Conservation (phyloP, 1,140 invertebrate genomes). For the Drosophila mauritiana region DNA sequence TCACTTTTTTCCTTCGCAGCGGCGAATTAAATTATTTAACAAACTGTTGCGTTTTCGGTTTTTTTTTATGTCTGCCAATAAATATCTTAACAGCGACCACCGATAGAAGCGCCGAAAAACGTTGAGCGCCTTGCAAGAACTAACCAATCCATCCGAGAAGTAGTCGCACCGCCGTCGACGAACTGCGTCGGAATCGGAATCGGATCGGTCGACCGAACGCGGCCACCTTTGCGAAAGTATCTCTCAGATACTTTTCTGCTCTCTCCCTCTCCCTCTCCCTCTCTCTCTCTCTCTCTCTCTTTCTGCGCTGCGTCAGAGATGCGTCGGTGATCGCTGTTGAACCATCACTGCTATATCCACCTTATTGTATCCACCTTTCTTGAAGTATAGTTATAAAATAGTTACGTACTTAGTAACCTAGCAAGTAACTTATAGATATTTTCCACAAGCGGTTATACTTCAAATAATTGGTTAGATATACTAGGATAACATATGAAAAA, state of each 20-base stretch:
- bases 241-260: conserved; percentile 28
- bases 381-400: too few relatives aligned
- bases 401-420: too few relatives aligned
- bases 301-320: conserved; percentile 12
- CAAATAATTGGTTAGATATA: too few relatives aligned
- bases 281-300: conserved; percentile 2
- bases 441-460: too few relatives aligned
- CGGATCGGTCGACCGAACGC: background rate
- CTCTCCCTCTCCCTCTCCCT: conserved; percentile 6
- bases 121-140: conserved; percentile 63
- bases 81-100: too few relatives aligned
- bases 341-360: conserved; percentile 4
- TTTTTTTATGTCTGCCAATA: background rate
- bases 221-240: conserved; percentile 32
- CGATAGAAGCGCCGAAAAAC: conserved; percentile 53
- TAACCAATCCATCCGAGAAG: conserved; percentile 27
- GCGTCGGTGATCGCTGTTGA: background rate
- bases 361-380: too few relatives aligned
- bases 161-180: background rate
- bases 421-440: too few relatives aligned
- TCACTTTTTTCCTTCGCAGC: conserved; percentile 5
- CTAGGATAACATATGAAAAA: too few relatives aligned
- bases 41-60: conserved; percentile 3
- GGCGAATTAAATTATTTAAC: conserved; percentile 17
- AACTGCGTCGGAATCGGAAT: background rate